Evolutionary conservation across 2,888 invertebrate genomes (phyloP).

Genomic region (Seira ritae): DNA sequence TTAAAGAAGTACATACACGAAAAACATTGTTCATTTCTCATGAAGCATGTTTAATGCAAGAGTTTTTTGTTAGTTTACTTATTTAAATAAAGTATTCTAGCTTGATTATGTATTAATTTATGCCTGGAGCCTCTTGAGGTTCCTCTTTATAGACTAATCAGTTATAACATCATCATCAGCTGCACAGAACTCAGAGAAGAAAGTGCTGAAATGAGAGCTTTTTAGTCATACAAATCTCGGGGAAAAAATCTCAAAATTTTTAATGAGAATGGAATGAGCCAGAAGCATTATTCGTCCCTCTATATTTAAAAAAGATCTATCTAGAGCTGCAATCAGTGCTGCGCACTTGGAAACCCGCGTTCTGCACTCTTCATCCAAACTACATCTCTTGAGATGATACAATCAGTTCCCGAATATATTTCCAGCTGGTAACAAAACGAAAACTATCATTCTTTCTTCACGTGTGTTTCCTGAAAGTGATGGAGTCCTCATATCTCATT

Average conservation of each 20-base stretch:
- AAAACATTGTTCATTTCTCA: neutral
- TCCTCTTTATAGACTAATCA: constrained; percentile 52
- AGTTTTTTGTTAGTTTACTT: constrained; percentile 21
- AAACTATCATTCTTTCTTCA: neutral
- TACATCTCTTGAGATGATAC: too few relatives aligned
- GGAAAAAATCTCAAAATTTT: too few relatives aligned
- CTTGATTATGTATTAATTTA: constrained; percentile 68
- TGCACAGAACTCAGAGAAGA: constrained; percentile 14
- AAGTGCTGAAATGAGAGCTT: too few relatives aligned
- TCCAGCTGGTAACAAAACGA: too few relatives aligned
- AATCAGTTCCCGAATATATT: neutral
- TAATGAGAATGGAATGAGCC: too few relatives aligned
- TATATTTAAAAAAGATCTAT: too few relatives aligned
- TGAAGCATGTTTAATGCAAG: constrained; percentile 2
- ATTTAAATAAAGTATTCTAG: constrained; percentile 36
- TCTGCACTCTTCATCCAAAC: too few relatives aligned
- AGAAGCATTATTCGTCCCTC: neutral
- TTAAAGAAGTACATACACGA: neutral
- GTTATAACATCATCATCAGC: constrained; percentile 45
- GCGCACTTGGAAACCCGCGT: too few relatives aligned
- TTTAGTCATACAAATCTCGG: too few relatives aligned
- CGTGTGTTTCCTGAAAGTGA: neutral
- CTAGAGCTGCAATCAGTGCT: too few relatives aligned
- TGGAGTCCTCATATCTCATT: neutral
- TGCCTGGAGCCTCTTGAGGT: constrained; percentile 61